Base-by-base conservation (phyloP, 1,140 invertebrate species). In the Lutraria rhynchaena region DNA sequence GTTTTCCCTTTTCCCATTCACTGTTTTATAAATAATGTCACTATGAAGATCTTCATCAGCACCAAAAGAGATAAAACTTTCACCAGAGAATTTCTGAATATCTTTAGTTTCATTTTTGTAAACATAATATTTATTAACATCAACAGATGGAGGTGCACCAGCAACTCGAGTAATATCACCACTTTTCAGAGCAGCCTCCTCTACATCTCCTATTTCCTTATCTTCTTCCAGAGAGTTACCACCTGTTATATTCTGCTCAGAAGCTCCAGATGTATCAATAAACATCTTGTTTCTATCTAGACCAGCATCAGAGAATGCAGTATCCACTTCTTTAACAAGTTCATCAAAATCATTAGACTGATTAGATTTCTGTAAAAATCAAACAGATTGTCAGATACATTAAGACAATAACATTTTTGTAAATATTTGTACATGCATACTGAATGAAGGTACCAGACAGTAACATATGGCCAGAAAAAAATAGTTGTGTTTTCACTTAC, bases 61-160 rank as follows among this genome's bases (percentile, higher is more conserved):
- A 49, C 44, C 63, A 67, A 67, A 67, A 31, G 63, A 37, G 7
- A 67, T 67, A 49, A 67, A 67, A 31, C 15, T 31, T 31, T 67
- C 41, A 29, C 63, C 63, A 31, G 1, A 2, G 19, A 67, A 67
- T 27, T 46, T 46, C 3, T n/a, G 19, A 22, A 7, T 22, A 1
- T 31, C 3, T 11, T 35, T 65, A 2, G 33, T 35, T 31, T 29
- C 63, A 29, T 15, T 31, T 29, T 67, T 67, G 19, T 67, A 67
- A 5, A 67, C 27, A 27, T 67, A 67, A 41, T 31, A 67, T 22
- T 51, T 67, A n/a, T n/a, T n/a, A 35, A 27, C n/a, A 49, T 49
- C 27, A 29, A 67, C 63, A 4, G 1, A 17, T 46, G 44, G 63
- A 41, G 37, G 37, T 41, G 5, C 37, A 7, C 5, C 37, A 41